These are phyloP conservation scores for Stenotaenia linearis DNA, from an alignment of 2,888 invertebrate species.

Conservation along the genomic window DNA sequence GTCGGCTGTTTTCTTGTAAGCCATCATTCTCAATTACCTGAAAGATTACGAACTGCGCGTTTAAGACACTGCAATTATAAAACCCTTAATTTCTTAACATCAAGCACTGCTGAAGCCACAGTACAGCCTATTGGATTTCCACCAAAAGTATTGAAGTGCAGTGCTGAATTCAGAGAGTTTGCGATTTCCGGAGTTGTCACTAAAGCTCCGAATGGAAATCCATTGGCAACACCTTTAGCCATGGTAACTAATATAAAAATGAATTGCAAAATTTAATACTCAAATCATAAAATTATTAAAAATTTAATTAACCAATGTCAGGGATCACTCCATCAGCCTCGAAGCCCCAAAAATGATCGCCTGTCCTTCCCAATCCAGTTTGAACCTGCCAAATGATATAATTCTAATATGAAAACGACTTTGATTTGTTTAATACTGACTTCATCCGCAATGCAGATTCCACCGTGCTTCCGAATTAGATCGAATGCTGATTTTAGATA, in stretches of 20 bases:
- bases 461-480: conserved; percentile 71
- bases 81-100: conserved; percentile 62
- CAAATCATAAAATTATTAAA: background rate
- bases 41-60: conserved; percentile 37
- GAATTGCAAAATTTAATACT: background rate
- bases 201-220: conserved; percentile 92
- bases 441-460: conserved; percentile 87
- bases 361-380: conserved; percentile 92
- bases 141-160: conserved; percentile 93
- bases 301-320: conserved; percentile 60
- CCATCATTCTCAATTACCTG: conserved; percentile 83
- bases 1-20: conserved; percentile 67
- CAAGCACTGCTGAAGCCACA: conserved; percentile 83
- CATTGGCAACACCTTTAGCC: conserved; percentile 88
- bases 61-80: background rate
- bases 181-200: conserved; percentile 87
- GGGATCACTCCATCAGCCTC: conserved; percentile 76
- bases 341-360: conserved; percentile 95
- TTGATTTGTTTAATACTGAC: conserved; percentile 51
- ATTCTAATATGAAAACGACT: background rate
- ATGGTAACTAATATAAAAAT: conserved; percentile 62
- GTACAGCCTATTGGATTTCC: conserved; percentile 88
- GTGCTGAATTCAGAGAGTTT: conserved; percentile 62
- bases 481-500: conserved; percentile 76
- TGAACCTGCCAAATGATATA: no score